phyloP scores from a whole-genome alignment of 1,140 invertebrate genomes.

The Caenorhabditis briggsae region DNA sequence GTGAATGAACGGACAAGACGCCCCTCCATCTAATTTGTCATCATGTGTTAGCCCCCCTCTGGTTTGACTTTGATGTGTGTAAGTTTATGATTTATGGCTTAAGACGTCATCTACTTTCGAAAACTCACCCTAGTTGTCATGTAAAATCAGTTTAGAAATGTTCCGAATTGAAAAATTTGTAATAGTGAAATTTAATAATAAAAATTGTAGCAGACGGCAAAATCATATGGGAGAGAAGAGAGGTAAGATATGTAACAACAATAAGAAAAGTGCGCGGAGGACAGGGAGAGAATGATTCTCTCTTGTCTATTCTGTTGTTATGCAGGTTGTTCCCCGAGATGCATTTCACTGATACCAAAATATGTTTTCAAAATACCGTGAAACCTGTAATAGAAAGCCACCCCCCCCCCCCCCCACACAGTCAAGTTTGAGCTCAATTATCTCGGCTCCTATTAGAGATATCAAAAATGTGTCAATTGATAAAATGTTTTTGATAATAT shows the following conservation, averaged over 20 bases:
- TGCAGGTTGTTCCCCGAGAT: background rate
- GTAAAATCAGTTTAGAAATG: too few relatives aligned
- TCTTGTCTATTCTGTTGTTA: background rate
- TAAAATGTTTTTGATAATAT: too few relatives aligned
- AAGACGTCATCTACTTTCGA: background rate
- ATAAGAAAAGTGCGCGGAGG: background rate
- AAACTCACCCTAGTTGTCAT: slow-evolving; percentile 25
- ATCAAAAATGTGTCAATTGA: too few relatives aligned
- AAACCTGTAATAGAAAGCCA: too few relatives aligned
- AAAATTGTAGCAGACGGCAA: background rate
- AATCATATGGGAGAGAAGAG: background rate
- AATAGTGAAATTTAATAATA: background rate
- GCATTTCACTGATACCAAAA: background rate
- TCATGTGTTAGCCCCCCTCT: too few relatives aligned
- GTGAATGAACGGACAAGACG: too few relatives aligned
- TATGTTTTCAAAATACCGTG: too few relatives aligned
- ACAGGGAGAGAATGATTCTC: background rate
- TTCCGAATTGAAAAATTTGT: background rate
- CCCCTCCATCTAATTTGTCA: too few relatives aligned
- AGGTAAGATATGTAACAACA: background rate
- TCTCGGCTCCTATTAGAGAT: too few relatives aligned
- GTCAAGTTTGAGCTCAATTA: too few relatives aligned
- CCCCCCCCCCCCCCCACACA: too few relatives aligned
- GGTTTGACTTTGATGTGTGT: too few relatives aligned
- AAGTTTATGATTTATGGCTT: background rate